Evolutionary conservation across 2,797 vertebrate species (phyloP), one percentile per base, ranked within the genome.

Genomic region (Sylvia borin): DNA sequence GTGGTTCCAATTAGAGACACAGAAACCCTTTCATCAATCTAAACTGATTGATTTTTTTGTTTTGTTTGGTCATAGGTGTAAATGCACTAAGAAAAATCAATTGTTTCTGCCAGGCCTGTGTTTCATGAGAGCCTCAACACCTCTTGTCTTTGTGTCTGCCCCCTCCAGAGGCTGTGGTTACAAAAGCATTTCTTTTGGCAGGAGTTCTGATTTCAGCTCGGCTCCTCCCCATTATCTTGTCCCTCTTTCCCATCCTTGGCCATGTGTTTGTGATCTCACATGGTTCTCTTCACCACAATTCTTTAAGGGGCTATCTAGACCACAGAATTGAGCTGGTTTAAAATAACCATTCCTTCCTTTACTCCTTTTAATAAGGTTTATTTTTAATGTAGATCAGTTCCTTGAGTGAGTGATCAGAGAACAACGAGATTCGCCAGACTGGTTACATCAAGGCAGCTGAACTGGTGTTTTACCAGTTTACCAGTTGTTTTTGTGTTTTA

Each of bases 351-450:
- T 45, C 21, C 10, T 74, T 54, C 22, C 16, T 18, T 67, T 78
- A 21, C 5, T 7, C 13, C 8, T 6, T 78, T 76, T 71, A 77
- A 54, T 34, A 18, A 70, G 36, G 18, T 78, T 95, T 73, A n/a
- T 73, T 91, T 93, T 78, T 66, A 72, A 62, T 66, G 73, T 66
- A 73, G 18, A 88, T 70, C n/a, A n/a, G 18, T 83, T 73, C 31
- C 32, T 62, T 58, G 45, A 32, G 53, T 61, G 82, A 82, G 21
- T n/a, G 85, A 54, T 83, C 43, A 55, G 54, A 84, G 50, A 83
- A 62, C 24, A 34, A 31, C 0, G 0, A 36, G 62, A 36, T 60
- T 84, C 43, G 27, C 55, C 51, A 61, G 58, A 6, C 1, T 1
- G 2, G 61, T 51, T n/a, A 29, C 34, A 54, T 57, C 53, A 61